A percentile compares a stretch with the other conserved stretches of the same genome.
These are phyloP conservation scores for Coenonympha glycerion DNA, from an alignment of 2,888 invertebrate genomes.

Conservation along the genomic window DNA sequence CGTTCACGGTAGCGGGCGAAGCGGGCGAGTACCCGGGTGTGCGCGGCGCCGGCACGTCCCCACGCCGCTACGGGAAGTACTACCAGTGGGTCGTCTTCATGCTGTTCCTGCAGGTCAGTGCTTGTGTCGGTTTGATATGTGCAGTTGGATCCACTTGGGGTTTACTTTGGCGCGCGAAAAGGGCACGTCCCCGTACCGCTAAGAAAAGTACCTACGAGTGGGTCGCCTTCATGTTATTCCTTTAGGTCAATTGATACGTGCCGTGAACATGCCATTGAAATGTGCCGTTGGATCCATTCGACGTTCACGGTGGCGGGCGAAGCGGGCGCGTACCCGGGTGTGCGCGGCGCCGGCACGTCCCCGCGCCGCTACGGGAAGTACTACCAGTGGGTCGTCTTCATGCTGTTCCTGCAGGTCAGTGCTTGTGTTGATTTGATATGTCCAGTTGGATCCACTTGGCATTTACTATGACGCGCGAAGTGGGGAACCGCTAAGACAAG, in stretches of 20 bases:
- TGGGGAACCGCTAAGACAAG: too few relatives aligned
- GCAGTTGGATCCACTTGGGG: too few relatives aligned
- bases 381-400: conserved; percentile 91
- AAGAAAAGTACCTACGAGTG: too few relatives aligned
- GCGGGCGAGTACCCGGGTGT: too few relatives aligned
- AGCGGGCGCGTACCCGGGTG: conserved; percentile 85
- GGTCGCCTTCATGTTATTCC: too few relatives aligned
- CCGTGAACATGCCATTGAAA: conserved; percentile 91
- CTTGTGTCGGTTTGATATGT: background rate
- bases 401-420: conserved; percentile 86
- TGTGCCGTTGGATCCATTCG: conserved; percentile 95
- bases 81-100: conserved; percentile 92
- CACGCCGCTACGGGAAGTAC: too few relatives aligned
- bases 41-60: too few relatives aligned
- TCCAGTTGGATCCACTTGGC: too few relatives aligned
- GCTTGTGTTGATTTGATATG: background rate
- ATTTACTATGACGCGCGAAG: too few relatives aligned
- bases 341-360: conserved; percentile 78
- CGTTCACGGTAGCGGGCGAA: conserved; percentile 90
- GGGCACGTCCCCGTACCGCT: too few relatives aligned
- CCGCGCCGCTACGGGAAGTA: conserved; percentile 85
- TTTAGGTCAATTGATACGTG: too few relatives aligned
- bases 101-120: conserved; percentile 85
- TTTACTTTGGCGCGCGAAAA: too few relatives aligned
- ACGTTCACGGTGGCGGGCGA: conserved; percentile 90